These are phyloP conservation scores for Dysdera silvatica DNA, from an alignment of 1,140 invertebrate species.

Conservation along the genomic window DNA sequence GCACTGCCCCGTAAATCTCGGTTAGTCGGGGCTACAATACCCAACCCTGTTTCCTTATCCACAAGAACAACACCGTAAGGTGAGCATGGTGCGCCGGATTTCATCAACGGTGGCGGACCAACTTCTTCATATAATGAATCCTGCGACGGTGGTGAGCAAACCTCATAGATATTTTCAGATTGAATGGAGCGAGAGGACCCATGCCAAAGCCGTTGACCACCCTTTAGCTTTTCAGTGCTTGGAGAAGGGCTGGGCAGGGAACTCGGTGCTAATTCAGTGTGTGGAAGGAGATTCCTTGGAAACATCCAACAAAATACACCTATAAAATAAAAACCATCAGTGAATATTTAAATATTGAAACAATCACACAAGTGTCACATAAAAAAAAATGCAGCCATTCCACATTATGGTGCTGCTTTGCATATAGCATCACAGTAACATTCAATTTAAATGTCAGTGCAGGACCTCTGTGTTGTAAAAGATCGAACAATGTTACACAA, in stretches of 20 bases:
- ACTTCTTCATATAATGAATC: slow-evolving; percentile 27
- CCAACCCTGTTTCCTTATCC: background rate
- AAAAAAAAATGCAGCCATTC: no score
- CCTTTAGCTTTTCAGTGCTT: slow-evolving; percentile 16
- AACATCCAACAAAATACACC: slow-evolving; percentile 24
- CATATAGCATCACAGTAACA: no score
- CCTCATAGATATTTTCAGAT: slow-evolving; percentile 27
- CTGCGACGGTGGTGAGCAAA: slow-evolving; percentile 24
- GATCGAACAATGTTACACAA: no score
- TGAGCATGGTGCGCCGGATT: slow-evolving; percentile 4
- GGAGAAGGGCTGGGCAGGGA: slow-evolving; percentile 16
- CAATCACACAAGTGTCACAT: no score
- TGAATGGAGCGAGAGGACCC: slow-evolving; percentile 14
- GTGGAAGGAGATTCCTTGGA: slow-evolving; percentile 22
- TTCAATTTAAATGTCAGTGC: no score
- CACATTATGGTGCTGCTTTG: no score
- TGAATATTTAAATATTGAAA: no score
- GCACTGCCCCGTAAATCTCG: background rate
- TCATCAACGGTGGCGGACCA: slow-evolving; percentile 12
- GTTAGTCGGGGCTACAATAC: background rate
- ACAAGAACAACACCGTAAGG: slow-evolving; percentile 25
- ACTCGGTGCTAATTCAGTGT: slow-evolving; percentile 25
- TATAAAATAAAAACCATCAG: no score
- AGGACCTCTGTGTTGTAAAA: no score
- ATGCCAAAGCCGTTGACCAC: slow-evolving; percentile 17